These are phyloP conservation scores for human DNA, from an alignment of 2,113 vertebrate genomes.

Conservation along the genomic window GRCh38 chr4:122947001-122947500, in stretches of 20 bases:
- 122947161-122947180: background rate
- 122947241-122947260: slow-evolving; percentile 92
- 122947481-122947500: slow-evolving; percentile 90
- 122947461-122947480: slow-evolving; percentile 95
- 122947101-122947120: background rate
- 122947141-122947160: background rate
- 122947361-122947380: slow-evolving; percentile 92
- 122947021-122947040: background rate
- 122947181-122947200: background rate
- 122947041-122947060: background rate
- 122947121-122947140: background rate
- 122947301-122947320: slow-evolving; percentile 94
- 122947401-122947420: slow-evolving; percentile 84
- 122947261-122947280: slow-evolving; percentile 96
- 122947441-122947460: slow-evolving; percentile 96
- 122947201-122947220: background rate
- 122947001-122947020: background rate
- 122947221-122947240: slow-evolving; percentile 88
- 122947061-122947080: background rate
- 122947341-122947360: slow-evolving; percentile 90
- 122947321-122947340: slow-evolving; percentile 97
- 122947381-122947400: slow-evolving; percentile 88
- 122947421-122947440: slow-evolving; percentile 85
- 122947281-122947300: slow-evolving; percentile 94
- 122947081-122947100: background rate